Evolutionary conservation across 2,113 vertebrate species (phyloP).

Genomic region (Proterorhinus semilunaris): DNA sequence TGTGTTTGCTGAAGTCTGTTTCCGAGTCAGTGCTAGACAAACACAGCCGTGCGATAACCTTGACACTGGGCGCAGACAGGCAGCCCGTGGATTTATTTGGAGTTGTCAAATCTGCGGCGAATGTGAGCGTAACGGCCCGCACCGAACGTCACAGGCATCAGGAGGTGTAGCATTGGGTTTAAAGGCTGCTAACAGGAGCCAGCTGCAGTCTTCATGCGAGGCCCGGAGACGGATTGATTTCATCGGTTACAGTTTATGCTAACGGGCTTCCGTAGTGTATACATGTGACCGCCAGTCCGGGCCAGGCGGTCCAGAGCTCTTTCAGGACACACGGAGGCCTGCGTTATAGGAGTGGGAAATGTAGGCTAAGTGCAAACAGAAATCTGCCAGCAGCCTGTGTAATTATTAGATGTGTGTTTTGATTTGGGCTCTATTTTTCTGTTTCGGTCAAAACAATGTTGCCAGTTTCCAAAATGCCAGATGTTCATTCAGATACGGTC

Average conservation of each 20-base stretch:
- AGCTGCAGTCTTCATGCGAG: slow-evolving; percentile 62
- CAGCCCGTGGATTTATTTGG: slow-evolving; percentile 62
- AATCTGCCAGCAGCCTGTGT: slow-evolving; percentile 13
- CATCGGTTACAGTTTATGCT: slow-evolving; percentile 65
- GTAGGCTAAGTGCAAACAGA: slow-evolving; percentile 8
- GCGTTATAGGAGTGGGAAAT: slow-evolving; percentile 6
- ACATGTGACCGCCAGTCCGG: slow-evolving; percentile 45
- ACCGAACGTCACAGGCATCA: slow-evolving; percentile 54
- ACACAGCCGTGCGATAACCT: slow-evolving; percentile 61
- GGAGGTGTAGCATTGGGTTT: slow-evolving; percentile 62
- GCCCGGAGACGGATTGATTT: slow-evolving; percentile 68
- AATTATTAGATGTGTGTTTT: slow-evolving; percentile 27
- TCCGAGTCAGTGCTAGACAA: slow-evolving; percentile 43
- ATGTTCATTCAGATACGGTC: background rate
- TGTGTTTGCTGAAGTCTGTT: slow-evolving; percentile 34
- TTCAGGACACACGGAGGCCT: slow-evolving; percentile 22
- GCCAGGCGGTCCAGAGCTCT: slow-evolving; percentile 37
- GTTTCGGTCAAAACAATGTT: background rate
- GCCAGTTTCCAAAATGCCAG: background rate
- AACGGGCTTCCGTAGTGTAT: slow-evolving; percentile 64
- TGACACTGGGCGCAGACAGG: slow-evolving; percentile 45
- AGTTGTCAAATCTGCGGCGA: slow-evolving; percentile 65
- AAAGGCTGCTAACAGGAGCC: slow-evolving; percentile 68
- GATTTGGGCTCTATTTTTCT: slow-evolving; percentile 27
- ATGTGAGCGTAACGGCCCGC: slow-evolving; percentile 60